Conservation (phyloP, 2,888 invertebrate genomes). For the Bellardia pandia region DNA sequence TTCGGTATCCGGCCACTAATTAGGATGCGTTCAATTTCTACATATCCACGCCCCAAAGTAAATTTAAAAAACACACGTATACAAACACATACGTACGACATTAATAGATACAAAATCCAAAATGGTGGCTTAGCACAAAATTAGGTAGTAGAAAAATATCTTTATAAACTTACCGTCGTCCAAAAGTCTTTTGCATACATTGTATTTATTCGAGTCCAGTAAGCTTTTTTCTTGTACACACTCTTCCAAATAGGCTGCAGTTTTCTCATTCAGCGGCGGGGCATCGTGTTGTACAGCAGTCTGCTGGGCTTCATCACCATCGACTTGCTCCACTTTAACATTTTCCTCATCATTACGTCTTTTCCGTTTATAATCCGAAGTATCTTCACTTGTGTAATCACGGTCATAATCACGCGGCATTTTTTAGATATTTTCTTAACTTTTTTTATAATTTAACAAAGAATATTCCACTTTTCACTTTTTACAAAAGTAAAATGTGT, state of each 20-base stretch:
- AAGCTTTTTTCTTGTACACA: constrained; percentile 89
- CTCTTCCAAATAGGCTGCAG: constrained; percentile 90
- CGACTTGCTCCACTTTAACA: constrained; percentile 74
- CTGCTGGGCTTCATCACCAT: constrained; percentile 73
- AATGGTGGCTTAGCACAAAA: constrained; percentile 54
- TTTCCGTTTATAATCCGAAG: constrained; percentile 82
- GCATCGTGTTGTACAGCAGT: constrained; percentile 76
- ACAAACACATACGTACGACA: constrained; percentile 14
- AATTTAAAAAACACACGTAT: not conserved
- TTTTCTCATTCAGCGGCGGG: constrained; percentile 87
- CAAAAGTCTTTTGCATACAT: constrained; percentile 88
- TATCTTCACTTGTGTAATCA: constrained; percentile 81
- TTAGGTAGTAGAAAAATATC: not conserved
- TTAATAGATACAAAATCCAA: constrained; percentile 47
- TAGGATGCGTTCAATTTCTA: constrained; percentile 88
- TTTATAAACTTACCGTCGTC: constrained; percentile 87
- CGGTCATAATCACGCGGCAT: constrained; percentile 83
- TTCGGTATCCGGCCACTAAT: constrained; percentile 90
- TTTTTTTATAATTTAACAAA: constrained; percentile 10
- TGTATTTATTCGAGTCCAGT: constrained; percentile 87
- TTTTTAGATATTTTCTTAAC: constrained; percentile 52
- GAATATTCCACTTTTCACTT: not conserved
- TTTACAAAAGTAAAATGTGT: constrained; percentile 63
- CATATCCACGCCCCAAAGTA: constrained; percentile 3
- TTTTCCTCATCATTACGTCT: constrained; percentile 81